Evolutionary conservation across 2,797 vertebrate species (phyloP).

Genomic region (Microhierax caerulescens): DNA sequence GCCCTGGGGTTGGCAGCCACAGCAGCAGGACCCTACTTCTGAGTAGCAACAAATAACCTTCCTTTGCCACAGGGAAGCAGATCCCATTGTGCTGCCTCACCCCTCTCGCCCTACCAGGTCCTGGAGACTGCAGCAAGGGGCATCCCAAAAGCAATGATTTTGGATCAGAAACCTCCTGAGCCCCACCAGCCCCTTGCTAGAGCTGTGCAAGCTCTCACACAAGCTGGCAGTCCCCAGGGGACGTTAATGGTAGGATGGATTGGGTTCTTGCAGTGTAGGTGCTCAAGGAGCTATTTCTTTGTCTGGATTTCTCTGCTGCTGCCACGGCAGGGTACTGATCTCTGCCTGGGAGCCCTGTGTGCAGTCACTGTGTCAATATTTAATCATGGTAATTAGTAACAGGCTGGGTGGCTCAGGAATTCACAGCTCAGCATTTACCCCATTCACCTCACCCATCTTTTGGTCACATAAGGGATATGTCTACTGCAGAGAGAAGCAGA

Average conservation of each 20-base stretch:
- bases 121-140: background rate
- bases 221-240: background rate
- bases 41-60: background rate
- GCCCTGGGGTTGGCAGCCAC: background rate
- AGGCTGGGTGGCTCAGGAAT: slow-evolving; percentile 49
- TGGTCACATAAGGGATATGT: background rate
- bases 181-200: background rate
- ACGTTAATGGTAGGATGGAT: background rate
- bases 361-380: slow-evolving; percentile 58
- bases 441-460: background rate
- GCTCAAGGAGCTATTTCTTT: background rate
- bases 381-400: slow-evolving; percentile 53
- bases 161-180: background rate
- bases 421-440: slow-evolving; percentile 39
- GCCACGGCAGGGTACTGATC: background rate
- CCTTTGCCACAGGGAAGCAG: background rate
- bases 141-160: background rate
- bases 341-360: slow-evolving; percentile 23
- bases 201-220: background rate
- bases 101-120: rapidly evolving
- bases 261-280: background rate
- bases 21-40: background rate
- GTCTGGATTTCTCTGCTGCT: background rate
- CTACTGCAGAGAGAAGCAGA: background rate
- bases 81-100: background rate